Base-by-base conservation (phyloP, 2,797 vertebrate genomes). In the Oophaga sylvatica region DNA sequence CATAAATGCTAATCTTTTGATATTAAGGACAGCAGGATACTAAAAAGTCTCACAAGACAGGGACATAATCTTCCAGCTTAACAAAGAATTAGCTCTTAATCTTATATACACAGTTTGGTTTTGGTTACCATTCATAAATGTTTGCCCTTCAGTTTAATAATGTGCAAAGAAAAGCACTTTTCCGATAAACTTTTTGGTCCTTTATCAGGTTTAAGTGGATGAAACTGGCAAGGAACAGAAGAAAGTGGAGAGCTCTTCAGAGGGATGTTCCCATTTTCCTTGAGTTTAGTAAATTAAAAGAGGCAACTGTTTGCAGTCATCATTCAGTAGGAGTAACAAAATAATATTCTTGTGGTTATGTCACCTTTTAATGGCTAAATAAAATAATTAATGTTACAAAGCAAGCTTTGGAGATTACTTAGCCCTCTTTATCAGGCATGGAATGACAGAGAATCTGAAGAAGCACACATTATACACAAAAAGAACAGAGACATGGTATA, bases 1-100 rank as follows among this genome's bases (percentile, higher is more conserved):
- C 67, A 70, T 70, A 70, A 70, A 71, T 71, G 68, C 68, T 19
- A 41, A 35, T 71, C 68, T 71, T 29, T 71, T 71, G 68, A 35
- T 41, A 35, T 31, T 71, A 35, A 71, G 31, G 31, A 71, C 68
- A 71, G 68, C 31, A 71, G 31, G 68, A 71, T 71, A 71, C 29
- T 19, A 17, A 17, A 41, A 41, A 71, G 16, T 19, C 68, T 71
- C 6, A 0, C 12, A 31, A 68, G 63, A 31, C 63, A 26, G 29
- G 29, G 13, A 70, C 68, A 71, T 71, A 71, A 41, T 71, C 29
- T 71, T 71, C 11, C 16, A 19, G 16, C 31, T 71, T 35, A 8
- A 71, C 68, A 71, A 71, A 35, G 68, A 9, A 17, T 71, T 41
- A 71, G 29, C 41, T 15, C 5, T 16, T 71, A 26, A 29, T 68